phyloP scores from a whole-genome alignment of 1,140 invertebrate species.

The Apis dorsata region DNA sequence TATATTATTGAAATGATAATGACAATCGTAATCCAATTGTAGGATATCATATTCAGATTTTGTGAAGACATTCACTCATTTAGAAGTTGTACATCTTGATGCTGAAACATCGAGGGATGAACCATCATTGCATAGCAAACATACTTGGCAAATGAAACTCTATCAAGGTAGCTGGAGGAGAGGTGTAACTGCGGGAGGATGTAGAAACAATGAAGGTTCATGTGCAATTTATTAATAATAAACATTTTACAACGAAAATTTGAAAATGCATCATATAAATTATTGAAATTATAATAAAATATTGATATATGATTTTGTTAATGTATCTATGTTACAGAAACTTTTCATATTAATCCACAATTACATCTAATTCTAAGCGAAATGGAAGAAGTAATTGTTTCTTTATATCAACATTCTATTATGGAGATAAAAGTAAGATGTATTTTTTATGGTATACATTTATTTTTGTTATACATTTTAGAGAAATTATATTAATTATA shows the following conservation, averaged over 20 bases:
- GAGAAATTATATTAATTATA: background rate
- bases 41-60: conserved; percentile 93
- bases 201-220: conserved; percentile 91
- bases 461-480: background rate
- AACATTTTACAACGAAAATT: conserved; percentile 20
- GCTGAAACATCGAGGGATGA: conserved; percentile 92
- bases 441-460: background rate
- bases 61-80: conserved; percentile 89
- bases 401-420: conserved; percentile 93
- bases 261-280: background rate
- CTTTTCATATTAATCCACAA: conserved; percentile 96
- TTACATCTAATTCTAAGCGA: conserved; percentile 90
- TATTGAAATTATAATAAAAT: background rate
- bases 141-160: conserved; percentile 91
- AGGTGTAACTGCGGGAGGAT: conserved; percentile 94
- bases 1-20: background rate
- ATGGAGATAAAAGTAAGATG: conserved; percentile 90
- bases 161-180: conserved; percentile 93
- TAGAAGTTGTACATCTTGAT: conserved; percentile 94
- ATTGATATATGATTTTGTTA: background rate
- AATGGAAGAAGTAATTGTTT: conserved; percentile 92
- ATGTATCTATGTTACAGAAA: conserved; percentile 82
- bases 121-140: conserved; percentile 88
- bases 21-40: conserved; percentile 1
- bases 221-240: conserved; percentile 21